phyloP scores from a whole-genome alignment of 2,888 invertebrate species.

The Pilophorus perplexus region DNA sequence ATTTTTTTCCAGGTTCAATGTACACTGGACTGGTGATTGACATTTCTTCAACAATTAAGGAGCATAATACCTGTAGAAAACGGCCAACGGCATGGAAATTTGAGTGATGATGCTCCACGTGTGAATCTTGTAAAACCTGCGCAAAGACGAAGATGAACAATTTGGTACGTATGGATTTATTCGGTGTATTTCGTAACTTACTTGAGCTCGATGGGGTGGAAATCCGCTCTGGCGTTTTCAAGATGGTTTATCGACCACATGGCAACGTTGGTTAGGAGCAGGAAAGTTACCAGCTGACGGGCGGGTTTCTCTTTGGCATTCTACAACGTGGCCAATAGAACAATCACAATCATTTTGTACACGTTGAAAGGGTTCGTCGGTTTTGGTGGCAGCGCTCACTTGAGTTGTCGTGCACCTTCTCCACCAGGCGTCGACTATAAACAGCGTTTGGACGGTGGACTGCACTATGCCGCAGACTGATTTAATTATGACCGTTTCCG shows the following conservation, averaged over 20 bases:
- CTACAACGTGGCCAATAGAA: slow-evolving; percentile 27
- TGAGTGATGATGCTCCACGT: slow-evolving; percentile 90
- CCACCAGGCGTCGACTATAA: slow-evolving; percentile 66
- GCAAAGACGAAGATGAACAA: not conserved
- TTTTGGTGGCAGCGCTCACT: slow-evolving; percentile 15
- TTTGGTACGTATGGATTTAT: not conserved
- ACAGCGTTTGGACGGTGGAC: slow-evolving; percentile 75
- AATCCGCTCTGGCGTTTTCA: slow-evolving; percentile 73
- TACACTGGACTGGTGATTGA: too few relatives aligned
- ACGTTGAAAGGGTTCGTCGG: too few relatives aligned
- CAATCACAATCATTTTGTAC: too few relatives aligned
- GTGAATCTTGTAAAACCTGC: slow-evolving; percentile 79
- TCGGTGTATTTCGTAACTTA: not conserved
- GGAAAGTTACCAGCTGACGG: slow-evolving; percentile 79
- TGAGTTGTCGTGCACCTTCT: slow-evolving; percentile 56
- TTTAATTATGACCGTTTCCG: slow-evolving; percentile 60
- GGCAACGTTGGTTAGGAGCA: slow-evolving; percentile 76
- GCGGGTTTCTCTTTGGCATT: slow-evolving; percentile 64
- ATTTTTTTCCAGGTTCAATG: too few relatives aligned
- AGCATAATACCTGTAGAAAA: slow-evolving; percentile 81
- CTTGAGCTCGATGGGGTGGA: slow-evolving; percentile 71
- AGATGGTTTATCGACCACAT: slow-evolving; percentile 71
- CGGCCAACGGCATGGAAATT: slow-evolving; percentile 82
- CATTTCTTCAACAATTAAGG: too few relatives aligned
- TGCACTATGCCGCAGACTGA: slow-evolving; percentile 74